phyloP scores from a whole-genome alignment of 30 jellyfish, hydroid and myxozoan species.

The Nemopilema nomurai region DNA sequence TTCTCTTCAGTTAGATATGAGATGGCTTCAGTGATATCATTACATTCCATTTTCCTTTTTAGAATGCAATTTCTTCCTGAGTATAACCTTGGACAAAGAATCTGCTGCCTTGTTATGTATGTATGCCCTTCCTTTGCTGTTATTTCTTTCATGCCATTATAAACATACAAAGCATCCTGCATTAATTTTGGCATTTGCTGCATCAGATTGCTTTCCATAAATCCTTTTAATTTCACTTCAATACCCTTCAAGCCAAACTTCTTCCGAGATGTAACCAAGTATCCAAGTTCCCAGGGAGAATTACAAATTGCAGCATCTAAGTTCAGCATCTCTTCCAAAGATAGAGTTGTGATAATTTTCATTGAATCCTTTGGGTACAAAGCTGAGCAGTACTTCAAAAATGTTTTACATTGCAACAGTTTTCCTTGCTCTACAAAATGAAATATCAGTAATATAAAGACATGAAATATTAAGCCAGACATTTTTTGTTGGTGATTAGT shows the following conservation, averaged over 20 bases:
- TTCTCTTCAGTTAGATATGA: constrained; percentile 4
- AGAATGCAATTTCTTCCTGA: constrained; percentile 5
- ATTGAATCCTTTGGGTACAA: constrained; percentile 4
- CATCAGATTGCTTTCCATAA: constrained; percentile 10
- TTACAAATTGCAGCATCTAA: constrained; percentile 1
- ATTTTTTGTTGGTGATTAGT: too few species aligned
- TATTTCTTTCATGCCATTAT: constrained; percentile 17
- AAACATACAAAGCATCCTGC: constrained; percentile 37
- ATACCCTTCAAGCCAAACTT: background rate
- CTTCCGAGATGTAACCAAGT: constrained; percentile 2
- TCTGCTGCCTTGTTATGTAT: constrained; percentile 1
- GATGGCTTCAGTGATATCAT: constrained; percentile 9
- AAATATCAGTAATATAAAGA: background rate
- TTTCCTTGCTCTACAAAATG: constrained; percentile 24
- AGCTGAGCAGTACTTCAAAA: constrained; percentile 34
- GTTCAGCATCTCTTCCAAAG: background rate
- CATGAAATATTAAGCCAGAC: too few species aligned
- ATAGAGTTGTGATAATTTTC: background rate
- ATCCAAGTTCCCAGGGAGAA: constrained; percentile 31
- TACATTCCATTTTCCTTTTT: background rate
- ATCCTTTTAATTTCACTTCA: constrained; percentile 39
- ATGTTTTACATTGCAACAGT: constrained; percentile 1
- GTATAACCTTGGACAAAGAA: background rate
- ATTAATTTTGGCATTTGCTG: constrained; percentile 15
- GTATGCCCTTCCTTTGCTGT: constrained; percentile 30